Base-by-base conservation (phyloP, 35 echinoderm and acorn worm species). In the Nesometra sesokonis region DNA sequence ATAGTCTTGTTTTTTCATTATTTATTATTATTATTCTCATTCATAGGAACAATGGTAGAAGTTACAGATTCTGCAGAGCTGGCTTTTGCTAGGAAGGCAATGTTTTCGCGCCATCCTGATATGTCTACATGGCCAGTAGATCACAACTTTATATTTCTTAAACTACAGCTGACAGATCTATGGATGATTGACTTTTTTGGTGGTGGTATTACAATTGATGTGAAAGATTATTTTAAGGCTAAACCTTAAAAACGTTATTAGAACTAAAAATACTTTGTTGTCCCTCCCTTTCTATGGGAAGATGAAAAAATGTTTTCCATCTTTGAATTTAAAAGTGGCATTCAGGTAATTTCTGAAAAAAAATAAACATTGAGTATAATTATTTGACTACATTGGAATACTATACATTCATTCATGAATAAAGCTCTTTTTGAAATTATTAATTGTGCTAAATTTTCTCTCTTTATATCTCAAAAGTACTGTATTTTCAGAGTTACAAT, bases 121-220 rank as follows among this genome's bases (percentile, higher is more conserved):
- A 83, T 83, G 81, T 0, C 81, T 0, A 27, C 34, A 9, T 83
- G 81, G 81, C 35, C 81, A 17, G 32, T 27, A 29, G 37, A 30
- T 30, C 81, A 83, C n/a, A 39, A 83, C 7, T 83, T 83, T 29
- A 17, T 17, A 27, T 83, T 35, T 23, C 0, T 83, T 0, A 83
- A 83, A 39, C 2, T 39, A 11, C 2, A 37, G 9, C 7, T 83
- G 7, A 83, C 34, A 29, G 81, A 39, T 37, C 2, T 39, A 31
- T 83, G 81, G 81, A 83, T 83, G 34, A 83, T 83, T 36, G 81
- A 83, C 37, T 83, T 83, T 38, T 83, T 83, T 23, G 81, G 81
- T 11, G 81, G 81, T 17, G 81, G 81, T 30, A 29, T 36, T 35
- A 34, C 32, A 0, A 83, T 83, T 83, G 37, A 29, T 27, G 11